Base-by-base conservation (phyloP, 2,888 invertebrate genomes). In the Carpatolechia fugitivella region DNA sequence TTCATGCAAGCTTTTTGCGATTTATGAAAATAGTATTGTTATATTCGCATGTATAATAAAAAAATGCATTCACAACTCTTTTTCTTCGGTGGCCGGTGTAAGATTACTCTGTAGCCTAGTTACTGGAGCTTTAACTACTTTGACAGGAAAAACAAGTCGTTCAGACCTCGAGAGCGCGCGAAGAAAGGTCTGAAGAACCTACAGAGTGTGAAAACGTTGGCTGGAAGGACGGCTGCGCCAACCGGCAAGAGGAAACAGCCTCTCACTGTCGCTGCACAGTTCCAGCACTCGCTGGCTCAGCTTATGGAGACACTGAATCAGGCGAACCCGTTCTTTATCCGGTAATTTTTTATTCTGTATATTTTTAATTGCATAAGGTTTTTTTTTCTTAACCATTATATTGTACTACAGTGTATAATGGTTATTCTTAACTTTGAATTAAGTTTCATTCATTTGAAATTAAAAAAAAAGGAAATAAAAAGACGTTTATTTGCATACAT, bases 291-390 rank as follows among this genome's bases (percentile, higher is more conserved):
- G 48, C 90, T 99, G 53, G 95, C 96, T 60, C 95, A 96, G 31
- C 91, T 99, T 41, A 98, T 99, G 98, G 96, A 96, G 70, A 98
- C 98, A 0, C 86, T 99, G 49, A 97, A 97, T 80, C 96, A 97
- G 66, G 92, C 92, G 3, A 92, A 91, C 67, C 92, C 91, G 0
- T 92, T 91, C 73, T 91, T 91, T 60, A 92, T 92, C 63, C 87
- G 91, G 91, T 90, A 67, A 0, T 18, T n/a, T 18, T 1, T 7
- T 16, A 14, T 38, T 18, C 16, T 1, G 10, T 13, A 36, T 1
- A 36, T 13, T 16, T 7, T 7, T 2, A 18, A 16, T 6, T 3
- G 14, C 1, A 38, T 14, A 14, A 40, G 14, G 5, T 36, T 11
- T 14, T 14, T 1, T 6, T 35, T 33, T 33, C 35, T 35, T n/a